Conservation (phyloP, 2,797 vertebrate species). For the Manis crassicaudata region DNA sequence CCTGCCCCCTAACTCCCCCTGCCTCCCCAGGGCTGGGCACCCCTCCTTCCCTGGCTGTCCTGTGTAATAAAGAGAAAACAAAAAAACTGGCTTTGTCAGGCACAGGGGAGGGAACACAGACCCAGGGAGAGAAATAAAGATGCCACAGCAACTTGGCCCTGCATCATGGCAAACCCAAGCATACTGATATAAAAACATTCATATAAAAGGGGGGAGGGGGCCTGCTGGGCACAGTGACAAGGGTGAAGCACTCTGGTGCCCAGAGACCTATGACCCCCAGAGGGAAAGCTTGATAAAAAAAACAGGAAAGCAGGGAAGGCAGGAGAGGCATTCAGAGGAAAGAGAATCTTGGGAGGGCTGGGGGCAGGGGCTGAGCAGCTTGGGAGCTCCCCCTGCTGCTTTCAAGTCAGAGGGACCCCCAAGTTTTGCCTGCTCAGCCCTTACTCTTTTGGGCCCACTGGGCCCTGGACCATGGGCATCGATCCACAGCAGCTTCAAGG, state of each 20-base stretch:
- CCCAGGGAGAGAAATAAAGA: not conserved
- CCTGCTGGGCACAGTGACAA: not conserved
- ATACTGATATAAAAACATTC: conserved; percentile 71
- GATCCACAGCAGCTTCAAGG: not conserved
- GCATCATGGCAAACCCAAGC: conserved; percentile 76
- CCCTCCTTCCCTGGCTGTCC: conserved; percentile 14
- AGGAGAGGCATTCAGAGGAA: not conserved
- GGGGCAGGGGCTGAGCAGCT: not conserved
- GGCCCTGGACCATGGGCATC: not conserved
- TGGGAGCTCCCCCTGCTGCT: not conserved
- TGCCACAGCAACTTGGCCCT: conserved; percentile 69
- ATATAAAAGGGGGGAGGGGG: conserved; percentile 68
- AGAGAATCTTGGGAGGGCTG: not conserved
- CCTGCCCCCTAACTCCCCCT: conserved; percentile 34
- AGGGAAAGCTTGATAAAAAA: conserved; percentile 50
- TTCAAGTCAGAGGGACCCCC: not conserved
- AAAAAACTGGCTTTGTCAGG: conserved; percentile 14
- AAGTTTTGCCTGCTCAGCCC: not conserved
- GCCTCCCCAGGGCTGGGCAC: conserved; percentile 12
- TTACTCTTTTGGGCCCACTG: not conserved
- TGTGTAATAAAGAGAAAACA: not conserved
- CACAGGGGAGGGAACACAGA: not conserved
- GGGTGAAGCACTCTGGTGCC: not conserved
- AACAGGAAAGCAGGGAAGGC: conserved; percentile 4
- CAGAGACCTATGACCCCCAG: not conserved